Evolutionary conservation across 2,113 vertebrate species (phyloP), one percentile per base, ranked within the genome.

Genomic region (Sander lucioperca): DNA sequence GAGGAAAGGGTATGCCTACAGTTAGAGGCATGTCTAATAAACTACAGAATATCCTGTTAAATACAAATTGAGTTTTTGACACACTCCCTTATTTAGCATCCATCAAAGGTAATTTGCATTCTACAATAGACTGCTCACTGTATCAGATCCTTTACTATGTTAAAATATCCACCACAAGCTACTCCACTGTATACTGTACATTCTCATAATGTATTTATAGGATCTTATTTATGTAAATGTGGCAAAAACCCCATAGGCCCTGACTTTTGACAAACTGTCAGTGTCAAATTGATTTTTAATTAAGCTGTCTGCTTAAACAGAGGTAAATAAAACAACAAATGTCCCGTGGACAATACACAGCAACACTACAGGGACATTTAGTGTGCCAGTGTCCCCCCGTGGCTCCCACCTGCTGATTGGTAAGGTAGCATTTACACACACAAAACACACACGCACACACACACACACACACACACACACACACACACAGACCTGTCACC

Each of bases 261-360:
- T 13, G 16, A 62, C 33, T 54, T 61, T 56, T 53, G 56, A n/a
- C 19, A 2, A 77, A 36, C 12, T 47, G 45, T 33, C 45, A 36
- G 25, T 57, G 15, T 36, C 43, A 30, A 45, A 64, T 65, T 0
- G 6, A 21, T 71, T 25, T 48, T 36, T 14, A 47, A 56, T 61
- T 7, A 48, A 23, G 48, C 25, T 25, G 62, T 47, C n/a, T 59
- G 67, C 50, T 58, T 51, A 18, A 63, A 82, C 27, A 47, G 72
- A 54, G 7, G n/a, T 54, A 58, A 58, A 69, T 58, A 63, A 69
- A 65, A 25, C 56, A 33, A 50, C 48, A 86, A 72, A 62, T 61
- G 11, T 59, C 30, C 5, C 10, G 33, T 59, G 47, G 45, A 30
- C 45, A 77, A 80, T 33, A 57, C 43, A 65, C 36, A 45, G 66